Percentiles rank a stretch among this genome's conserved stretches.
phyloP scores from a whole-genome alignment of 1,140 invertebrate species.

The Andrena cerasifolii region DNA sequence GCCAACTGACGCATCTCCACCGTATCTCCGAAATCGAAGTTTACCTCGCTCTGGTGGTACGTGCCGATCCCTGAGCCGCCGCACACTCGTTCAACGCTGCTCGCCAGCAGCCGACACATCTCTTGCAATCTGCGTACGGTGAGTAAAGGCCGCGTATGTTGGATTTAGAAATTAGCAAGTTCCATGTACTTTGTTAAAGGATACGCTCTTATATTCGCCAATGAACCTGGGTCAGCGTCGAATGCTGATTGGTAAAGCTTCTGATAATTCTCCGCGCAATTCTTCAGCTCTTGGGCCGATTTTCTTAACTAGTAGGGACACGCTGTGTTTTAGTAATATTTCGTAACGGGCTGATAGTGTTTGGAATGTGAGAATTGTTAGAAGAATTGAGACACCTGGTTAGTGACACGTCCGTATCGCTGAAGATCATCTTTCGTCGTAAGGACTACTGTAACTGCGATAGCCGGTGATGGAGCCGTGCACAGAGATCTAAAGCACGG shows the following conservation, averaged over 20 bases:
- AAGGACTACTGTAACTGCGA: slow-evolving; percentile 91
- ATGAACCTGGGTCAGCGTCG: slow-evolving; percentile 94
- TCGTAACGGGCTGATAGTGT: background rate
- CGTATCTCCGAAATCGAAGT: slow-evolving; percentile 81
- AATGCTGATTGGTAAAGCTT: slow-evolving; percentile 95
- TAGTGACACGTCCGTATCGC: slow-evolving; percentile 91
- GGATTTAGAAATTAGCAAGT: background rate
- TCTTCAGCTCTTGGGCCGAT: slow-evolving; percentile 89
- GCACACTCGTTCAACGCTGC: slow-evolving; percentile 89
- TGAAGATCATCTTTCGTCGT: slow-evolving; percentile 91
- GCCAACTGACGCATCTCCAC: slow-evolving; percentile 83
- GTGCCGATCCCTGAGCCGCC: slow-evolving; percentile 78
- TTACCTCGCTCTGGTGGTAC: slow-evolving; percentile 81
- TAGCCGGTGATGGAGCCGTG: slow-evolving; percentile 95
- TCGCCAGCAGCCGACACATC: slow-evolving; percentile 88
- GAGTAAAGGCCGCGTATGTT: slow-evolving; percentile 30
- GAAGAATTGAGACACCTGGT: slow-evolving; percentile 82
- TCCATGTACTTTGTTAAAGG: slow-evolving; percentile 69
- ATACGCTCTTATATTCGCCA: slow-evolving; percentile 90
- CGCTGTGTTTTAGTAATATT: background rate
- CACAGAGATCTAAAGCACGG: slow-evolving; percentile 86
- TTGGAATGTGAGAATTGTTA: slow-evolving; percentile 8
- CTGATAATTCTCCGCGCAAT: slow-evolving; percentile 90
- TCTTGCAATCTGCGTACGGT: slow-evolving; percentile 86
- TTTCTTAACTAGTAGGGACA: slow-evolving; percentile 86